Base-by-base conservation (phyloP, 2,888 invertebrate species). In the Arrhopalites spinosus region DNA sequence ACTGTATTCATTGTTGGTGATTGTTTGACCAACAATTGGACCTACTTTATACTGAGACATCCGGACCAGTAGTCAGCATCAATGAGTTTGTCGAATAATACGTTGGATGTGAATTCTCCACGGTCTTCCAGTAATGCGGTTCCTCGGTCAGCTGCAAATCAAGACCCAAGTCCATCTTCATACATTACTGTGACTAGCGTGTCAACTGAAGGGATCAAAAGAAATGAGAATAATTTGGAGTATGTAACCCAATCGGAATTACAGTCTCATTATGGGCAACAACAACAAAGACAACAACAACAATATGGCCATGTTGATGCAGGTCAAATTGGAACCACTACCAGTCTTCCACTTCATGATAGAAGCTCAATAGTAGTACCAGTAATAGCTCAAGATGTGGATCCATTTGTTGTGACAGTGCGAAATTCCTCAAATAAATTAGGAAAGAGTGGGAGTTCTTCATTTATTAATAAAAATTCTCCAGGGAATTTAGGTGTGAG, bases 351-450 rank as follows among this genome's bases (percentile, higher is more conserved):
- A n/a, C 59, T 66, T 23, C 69, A 64, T 23, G 76, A 68, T 13
- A 30, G 73, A 45, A 75, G 63, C 56, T 69, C 77, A 25, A 77
- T 79, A n/a, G 71, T 79, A 45, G 75, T 77, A 5, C 76, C 79
- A 17, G 75, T 75, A 61, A 30, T 53, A 17, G 72, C 76, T 25
- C 78, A 78, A 43, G 81, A 81, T 75, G 77, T 77, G 69, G 79
- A 81, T 68, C 82, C 81, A 27, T 82, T 80, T 36, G 77, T 81
- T 11, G 82, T 82, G 59, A 82, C 82, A 47, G 82, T 82, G 25
- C 69, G 82, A 61, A 79, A 64, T 69, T 82, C 81, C 11, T 81
- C 82, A 15, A 80, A 77, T 59, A 81, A 80, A 77, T 71, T 82
- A 53, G 78, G 78, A 7, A 82, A 82, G 68, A 82, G 80, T 75